Evolutionary conservation across 2,113 vertebrate species (phyloP).

Genomic region (Malaclemys terrapin): DNA sequence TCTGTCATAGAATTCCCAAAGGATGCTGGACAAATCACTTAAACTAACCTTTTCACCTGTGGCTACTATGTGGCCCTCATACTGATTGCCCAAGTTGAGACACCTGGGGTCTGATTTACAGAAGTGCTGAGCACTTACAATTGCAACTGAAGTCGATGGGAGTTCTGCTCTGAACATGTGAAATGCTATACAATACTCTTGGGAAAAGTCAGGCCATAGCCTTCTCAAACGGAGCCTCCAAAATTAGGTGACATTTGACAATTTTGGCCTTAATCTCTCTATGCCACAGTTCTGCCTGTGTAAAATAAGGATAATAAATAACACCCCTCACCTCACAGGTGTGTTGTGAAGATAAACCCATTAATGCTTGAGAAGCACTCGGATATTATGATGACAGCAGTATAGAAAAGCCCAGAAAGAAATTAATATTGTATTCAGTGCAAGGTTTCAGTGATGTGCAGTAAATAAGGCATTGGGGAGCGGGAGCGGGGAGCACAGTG

Average conservation of each 20-base stretch:
- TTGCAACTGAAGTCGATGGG: not conserved
- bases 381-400: not conserved
- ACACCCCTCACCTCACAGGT: not conserved
- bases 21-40: accelerated
- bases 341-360: not conserved
- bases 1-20: accelerated
- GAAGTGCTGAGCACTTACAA: not conserved
- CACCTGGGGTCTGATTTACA: not conserved
- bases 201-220: not conserved
- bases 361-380: not conserved
- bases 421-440: not conserved
- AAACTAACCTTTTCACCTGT: not conserved
- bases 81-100: not conserved
- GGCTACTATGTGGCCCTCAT: not conserved
- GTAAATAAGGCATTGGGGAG: not conserved
- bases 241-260: not conserved
- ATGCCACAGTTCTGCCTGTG: not conserved
- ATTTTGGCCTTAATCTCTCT: not conserved
- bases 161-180: not conserved
- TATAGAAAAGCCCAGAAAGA: not conserved
- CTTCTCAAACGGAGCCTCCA: not conserved
- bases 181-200: not conserved
- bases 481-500: not conserved
- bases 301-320: not conserved
- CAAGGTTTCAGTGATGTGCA: not conserved